Evolutionary conservation across 2,113 vertebrate species (phyloP), one percentile per base, ranked within the genome.

Genomic region (Eurystomus gularis): DNA sequence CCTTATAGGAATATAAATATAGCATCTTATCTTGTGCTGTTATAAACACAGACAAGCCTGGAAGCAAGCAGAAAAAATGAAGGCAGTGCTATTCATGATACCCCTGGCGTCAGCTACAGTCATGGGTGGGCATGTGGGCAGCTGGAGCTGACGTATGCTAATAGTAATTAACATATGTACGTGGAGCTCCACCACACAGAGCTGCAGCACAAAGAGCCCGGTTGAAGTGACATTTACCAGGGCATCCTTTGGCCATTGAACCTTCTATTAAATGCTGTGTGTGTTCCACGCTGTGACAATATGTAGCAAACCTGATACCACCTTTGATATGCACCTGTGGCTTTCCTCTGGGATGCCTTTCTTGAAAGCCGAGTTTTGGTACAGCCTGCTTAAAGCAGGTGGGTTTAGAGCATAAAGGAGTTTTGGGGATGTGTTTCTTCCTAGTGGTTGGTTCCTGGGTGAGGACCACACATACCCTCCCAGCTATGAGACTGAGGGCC

Each of bases 141-240:
- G 96, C 96, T 90, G 90, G 79, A 88, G 51, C 29, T 7, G 8
- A 92, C 92, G 94, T 95, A 88, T 94, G 92, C 76, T 93, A 61
- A 86, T 35, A 82, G 48, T 1, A 1, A 81, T 86, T 83, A 88
- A 77, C 96, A 94, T 93, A 88, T 78, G 90, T 88, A 82, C 1
- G 0, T n/a, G 51, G 55, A 79, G 37, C 84, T 76, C 0, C 2
- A 68, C 58, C 90, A 55, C 71, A 25, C 39, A 31, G 60, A 73
- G 68, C 72, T 78, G 65, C 55, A 48, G 72, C 80, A 93, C 86
- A 86, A 95, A 96, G 88, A 88, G 65, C 52, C 33, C 1, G 5
- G 44, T 9, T 2, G 3, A 71, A 81, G 60, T 2, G 1, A 39
- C 1, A 0, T 70, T 83, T 12, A n/a, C 26, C 19, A 17, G 83